phyloP scores from a whole-genome alignment of 2,888 invertebrate species.

The Tinea trinotella region DNA sequence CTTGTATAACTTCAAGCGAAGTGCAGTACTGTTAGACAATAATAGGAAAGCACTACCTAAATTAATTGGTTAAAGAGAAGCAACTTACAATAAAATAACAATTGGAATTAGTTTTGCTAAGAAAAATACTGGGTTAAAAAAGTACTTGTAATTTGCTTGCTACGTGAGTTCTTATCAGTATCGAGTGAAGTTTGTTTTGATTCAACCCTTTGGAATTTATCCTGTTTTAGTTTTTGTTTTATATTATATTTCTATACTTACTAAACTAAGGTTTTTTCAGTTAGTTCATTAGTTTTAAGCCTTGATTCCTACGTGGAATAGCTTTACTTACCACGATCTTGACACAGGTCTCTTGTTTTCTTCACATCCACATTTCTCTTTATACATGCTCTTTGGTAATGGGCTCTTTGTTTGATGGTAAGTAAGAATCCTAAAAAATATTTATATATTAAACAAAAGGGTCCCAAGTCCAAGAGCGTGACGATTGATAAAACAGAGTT shows the following conservation, averaged over 20 bases:
- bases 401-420: neutral
- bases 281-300: neutral
- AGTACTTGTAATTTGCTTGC: conserved; percentile 9
- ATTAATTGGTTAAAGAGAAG: too few species aligned
- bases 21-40: too few species aligned
- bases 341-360: too few species aligned
- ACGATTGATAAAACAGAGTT: neutral
- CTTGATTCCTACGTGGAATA: neutral
- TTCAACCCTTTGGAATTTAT: too few species aligned
- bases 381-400: too few species aligned
- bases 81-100: too few species aligned
- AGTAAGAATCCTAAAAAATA: neutral
- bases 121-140: neutral
- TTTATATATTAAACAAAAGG: neutral
- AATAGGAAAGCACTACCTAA: too few species aligned
- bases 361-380: too few species aligned
- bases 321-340: too few species aligned
- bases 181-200: too few species aligned
- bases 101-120: neutral
- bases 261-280: neutral
- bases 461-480: neutral
- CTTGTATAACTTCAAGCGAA: too few species aligned
- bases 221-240: neutral
- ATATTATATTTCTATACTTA: neutral
- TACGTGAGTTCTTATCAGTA: neutral